Percentiles rank a stretch among this genome's conserved stretches.
Conservation (phyloP, 2,888 invertebrate species). For the Aleiodes leptofemur region DNA sequence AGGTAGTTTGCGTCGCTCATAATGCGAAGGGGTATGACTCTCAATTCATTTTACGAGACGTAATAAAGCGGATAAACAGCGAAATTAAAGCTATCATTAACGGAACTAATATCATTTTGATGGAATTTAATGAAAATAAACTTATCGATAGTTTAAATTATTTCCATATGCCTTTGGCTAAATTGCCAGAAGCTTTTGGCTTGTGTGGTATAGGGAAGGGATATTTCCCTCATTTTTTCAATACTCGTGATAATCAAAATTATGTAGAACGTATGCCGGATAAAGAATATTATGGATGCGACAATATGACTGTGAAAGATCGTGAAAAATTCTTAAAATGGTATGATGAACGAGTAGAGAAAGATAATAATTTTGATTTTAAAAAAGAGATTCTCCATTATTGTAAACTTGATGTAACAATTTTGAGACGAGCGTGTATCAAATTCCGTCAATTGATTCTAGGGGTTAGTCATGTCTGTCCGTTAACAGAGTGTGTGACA, state of each 20-base stretch:
- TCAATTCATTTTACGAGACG: neutral
- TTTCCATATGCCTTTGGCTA: neutral
- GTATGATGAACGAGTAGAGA: no score
- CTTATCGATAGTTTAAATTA: constrained; percentile 6
- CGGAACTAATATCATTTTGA: no score
- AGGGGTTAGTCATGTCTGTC: no score
- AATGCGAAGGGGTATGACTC: constrained; percentile 1
- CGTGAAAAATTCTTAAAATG: no score
- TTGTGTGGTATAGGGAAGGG: neutral
- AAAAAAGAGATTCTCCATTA: no score
- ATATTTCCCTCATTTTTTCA: constrained; percentile 14
- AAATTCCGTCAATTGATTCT: no score
- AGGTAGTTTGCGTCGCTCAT: neutral
- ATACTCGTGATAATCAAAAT: neutral
- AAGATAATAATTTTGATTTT: no score
- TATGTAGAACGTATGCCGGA: neutral
- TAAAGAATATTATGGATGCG: neutral
- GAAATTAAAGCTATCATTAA: neutral
- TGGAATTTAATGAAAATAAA: no score
- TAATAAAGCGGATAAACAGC: neutral
- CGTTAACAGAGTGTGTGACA: no score
- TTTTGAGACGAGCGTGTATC: no score
- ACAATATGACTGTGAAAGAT: neutral
- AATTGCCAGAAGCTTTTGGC: neutral
- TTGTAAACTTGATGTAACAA: no score